phyloP scores from a whole-genome alignment of 2,797 vertebrate genomes.

The Melopsittacus undulatus region DNA sequence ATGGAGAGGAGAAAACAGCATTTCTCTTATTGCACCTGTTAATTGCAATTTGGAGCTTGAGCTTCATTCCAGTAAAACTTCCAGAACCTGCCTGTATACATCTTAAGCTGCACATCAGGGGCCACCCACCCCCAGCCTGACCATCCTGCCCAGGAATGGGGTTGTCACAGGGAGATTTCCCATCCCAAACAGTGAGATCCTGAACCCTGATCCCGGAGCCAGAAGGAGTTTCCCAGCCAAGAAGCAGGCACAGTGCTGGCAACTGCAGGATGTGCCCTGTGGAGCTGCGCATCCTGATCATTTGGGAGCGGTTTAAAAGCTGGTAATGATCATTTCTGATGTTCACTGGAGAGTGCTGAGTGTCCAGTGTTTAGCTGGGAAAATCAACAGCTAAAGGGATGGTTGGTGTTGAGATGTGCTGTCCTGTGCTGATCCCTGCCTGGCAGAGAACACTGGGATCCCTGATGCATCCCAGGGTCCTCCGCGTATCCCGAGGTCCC shows the following conservation, averaged over 20 bases:
- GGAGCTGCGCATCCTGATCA: fast-evolving
- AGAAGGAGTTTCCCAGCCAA: background rate
- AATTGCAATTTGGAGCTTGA: background rate
- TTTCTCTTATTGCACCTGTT: background rate
- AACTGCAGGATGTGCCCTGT: background rate
- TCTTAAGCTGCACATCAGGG: background rate
- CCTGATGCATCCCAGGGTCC: fast-evolving
- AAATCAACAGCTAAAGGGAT: background rate
- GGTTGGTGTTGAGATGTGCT: fast-evolving
- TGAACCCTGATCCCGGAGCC: fast-evolving
- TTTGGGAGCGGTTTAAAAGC: background rate
- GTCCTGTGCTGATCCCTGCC: background rate
- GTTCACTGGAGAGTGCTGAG: fast-evolving
- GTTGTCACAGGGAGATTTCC: background rate
- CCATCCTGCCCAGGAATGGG: background rate
- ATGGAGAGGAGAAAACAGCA: background rate
- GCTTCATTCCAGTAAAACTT: background rate
- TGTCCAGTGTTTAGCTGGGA: background rate
- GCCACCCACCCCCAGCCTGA: background rate
- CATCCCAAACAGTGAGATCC: background rate
- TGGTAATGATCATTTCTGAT: background rate
- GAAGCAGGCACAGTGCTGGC: fast-evolving
- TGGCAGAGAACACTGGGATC: background rate
- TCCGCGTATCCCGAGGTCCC: background rate
- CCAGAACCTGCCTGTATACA: background rate